Evolutionary conservation across 1,140 invertebrate genomes (phyloP), one percentile per base, ranked within the genome.

Genomic region (Pteromalus puparum): DNA sequence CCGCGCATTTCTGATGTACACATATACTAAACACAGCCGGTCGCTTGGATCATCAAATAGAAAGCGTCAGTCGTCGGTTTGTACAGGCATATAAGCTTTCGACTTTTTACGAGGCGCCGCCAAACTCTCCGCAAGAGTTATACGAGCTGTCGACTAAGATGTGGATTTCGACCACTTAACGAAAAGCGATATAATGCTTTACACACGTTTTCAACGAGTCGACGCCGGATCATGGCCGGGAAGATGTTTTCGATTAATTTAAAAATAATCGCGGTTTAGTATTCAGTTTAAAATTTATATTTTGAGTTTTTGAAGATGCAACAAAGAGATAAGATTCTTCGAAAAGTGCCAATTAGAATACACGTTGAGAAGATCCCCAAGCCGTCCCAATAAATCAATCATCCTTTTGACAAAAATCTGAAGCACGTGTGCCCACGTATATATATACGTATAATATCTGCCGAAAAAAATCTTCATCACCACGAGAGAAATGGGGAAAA

Each of bases 301-400:
- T n/a, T n/a, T n/a, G n/a, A n/a, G n/a, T n/a, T n/a, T n/a, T n/a
- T 34, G 34, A 5, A 34, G 34, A 5, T 34, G 34, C 34, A 5
- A 34, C 6, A 34, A 34, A 34, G 34, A 34, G 34, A 34, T 34
- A 34, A 1, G 5, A 34, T 34, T 34, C 34, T 5, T 34, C 34
- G 34, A 34, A 34, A 34, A 34, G 5, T 5, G 34, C 34, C 34
- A 34, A 34, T 34, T 34, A 34, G 34, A 34, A 1, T 34, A 34
- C 6, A 34, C 6, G 53, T 61, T 2, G 10, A 10, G 53, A 61
- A 2, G 1, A 15, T 61, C n/a, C 61, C 21, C 61, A 1, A 67
- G 30, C 46, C 65, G 70, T 74, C 72, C 1, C 42, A 21, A 38
- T 82, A 82, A 82, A 82, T 82, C 70, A 82, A 82, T 82, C 70